Conservation (phyloP, 2,113 vertebrate species). For the Mobula birostris region DNA sequence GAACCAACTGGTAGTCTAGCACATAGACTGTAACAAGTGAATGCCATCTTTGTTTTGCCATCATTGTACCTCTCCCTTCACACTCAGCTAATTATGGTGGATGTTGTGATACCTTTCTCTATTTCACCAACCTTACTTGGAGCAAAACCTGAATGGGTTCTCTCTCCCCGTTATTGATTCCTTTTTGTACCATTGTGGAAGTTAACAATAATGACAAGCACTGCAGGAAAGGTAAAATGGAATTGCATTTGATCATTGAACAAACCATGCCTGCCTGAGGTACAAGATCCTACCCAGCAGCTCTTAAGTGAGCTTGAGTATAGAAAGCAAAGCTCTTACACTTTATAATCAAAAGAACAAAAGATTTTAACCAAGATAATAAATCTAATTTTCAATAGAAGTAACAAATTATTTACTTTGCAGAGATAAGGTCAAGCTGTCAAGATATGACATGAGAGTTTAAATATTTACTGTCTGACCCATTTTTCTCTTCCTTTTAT, state of each 20-base stretch:
- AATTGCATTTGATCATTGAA: background rate
- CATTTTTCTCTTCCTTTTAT: conserved; percentile 15
- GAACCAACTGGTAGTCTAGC: too few species aligned
- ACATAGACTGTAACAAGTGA: too few species aligned
- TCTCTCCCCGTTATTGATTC: background rate
- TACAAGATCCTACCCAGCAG: background rate
- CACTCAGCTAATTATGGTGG: background rate
- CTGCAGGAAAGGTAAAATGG: background rate
- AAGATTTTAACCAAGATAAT: background rate
- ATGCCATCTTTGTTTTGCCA: too few species aligned
- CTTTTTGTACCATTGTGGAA: background rate
- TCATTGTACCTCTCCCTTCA: too few species aligned
- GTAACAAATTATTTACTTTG: background rate
- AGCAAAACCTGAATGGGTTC: background rate
- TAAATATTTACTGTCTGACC: conserved; percentile 35
- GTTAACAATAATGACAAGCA: background rate
- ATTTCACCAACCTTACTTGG: background rate
- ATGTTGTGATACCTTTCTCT: background rate
- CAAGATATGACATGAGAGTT: background rate
- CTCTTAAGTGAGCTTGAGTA: background rate
- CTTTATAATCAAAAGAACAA: background rate
- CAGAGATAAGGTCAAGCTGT: conserved; percentile 23
- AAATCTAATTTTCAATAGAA: conserved; percentile 20
- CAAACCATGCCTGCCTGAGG: background rate
- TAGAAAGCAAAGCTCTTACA: background rate